Evolutionary conservation across 2,797 vertebrate genomes (phyloP).

Genomic region (Lepidocolaptes lacrymiger): DNA sequence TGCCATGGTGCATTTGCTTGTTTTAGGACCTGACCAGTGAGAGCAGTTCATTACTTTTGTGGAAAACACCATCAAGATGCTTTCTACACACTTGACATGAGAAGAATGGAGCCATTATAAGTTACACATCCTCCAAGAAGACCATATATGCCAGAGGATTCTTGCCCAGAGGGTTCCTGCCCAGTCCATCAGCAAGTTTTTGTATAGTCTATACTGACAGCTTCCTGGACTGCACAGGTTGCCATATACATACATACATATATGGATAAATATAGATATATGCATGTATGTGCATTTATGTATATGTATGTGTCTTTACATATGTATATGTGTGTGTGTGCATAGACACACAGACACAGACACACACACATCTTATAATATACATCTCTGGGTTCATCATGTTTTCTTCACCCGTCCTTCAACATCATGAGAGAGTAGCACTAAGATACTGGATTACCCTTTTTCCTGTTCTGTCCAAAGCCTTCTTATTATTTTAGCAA

Average conservation of each 20-base stretch:
- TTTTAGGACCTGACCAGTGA: neutral
- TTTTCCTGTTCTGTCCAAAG: neutral
- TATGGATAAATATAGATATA: neutral
- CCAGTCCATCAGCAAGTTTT: neutral
- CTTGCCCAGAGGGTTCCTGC: neutral
- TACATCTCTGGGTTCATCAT: neutral
- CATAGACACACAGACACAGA: too few relatives aligned
- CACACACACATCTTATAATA: neutral
- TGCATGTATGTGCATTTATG: neutral
- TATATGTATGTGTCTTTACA: neutral
- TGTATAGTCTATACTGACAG: neutral
- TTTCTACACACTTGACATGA: neutral
- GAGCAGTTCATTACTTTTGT: neutral
- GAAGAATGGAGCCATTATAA: neutral
- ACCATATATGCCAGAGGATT: neutral
- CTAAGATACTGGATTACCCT: neutral
- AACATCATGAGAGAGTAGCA: neutral
- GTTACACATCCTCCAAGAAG: neutral
- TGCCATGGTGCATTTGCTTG: neutral
- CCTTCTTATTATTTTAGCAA: neutral
- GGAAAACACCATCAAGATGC: neutral
- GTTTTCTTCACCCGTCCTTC: neutral
- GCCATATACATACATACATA: too few relatives aligned
- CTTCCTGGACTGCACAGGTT: neutral
- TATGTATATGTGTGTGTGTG: neutral